These are phyloP conservation scores for Reinhardtius hippoglossoides DNA, from an alignment of 2,113 vertebrate genomes.

Conservation along the genomic window DNA sequence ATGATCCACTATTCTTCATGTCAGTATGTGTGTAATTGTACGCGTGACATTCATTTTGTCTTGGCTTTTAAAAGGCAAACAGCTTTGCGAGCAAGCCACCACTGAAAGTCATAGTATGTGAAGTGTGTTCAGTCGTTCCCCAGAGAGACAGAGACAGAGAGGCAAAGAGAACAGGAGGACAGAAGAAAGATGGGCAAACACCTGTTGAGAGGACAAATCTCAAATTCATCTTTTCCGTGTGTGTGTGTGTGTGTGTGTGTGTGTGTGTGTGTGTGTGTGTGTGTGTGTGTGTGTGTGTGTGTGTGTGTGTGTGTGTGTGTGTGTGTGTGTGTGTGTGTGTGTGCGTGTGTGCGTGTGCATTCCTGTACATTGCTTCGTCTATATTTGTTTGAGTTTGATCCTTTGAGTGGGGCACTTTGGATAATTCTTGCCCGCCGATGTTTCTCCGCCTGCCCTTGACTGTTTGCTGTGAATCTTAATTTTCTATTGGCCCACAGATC, in stretches of 20 bases:
- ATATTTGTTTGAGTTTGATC: slow-evolving; percentile 46
- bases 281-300: too few relatives aligned
- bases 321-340: too few relatives aligned
- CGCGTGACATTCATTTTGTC: neutral
- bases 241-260: too few relatives aligned
- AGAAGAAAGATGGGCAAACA: slow-evolving; percentile 30
- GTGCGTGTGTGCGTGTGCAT: slow-evolving; percentile 9
- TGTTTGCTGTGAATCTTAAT: slow-evolving; percentile 71
- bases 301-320: too few relatives aligned
- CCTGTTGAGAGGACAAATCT: slow-evolving; percentile 39
- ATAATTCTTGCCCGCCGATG: slow-evolving; percentile 43
- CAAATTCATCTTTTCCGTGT: neutral
- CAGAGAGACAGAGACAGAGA: slow-evolving; percentile 33
- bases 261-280: too few relatives aligned
- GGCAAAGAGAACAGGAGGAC: slow-evolving; percentile 31
- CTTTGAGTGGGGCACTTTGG: slow-evolving; percentile 42
- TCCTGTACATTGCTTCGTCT: neutral
- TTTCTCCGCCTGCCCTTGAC: slow-evolving; percentile 70
- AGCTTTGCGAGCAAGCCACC: slow-evolving; percentile 36
- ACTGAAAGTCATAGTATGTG: slow-evolving; percentile 40
- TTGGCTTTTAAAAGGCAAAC: slow-evolving; percentile 47
- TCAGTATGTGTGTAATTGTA: neutral
- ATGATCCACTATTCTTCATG: neutral
- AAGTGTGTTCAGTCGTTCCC: slow-evolving; percentile 36
- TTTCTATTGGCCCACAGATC: slow-evolving; percentile 54